Evolutionary conservation across 2,797 vertebrate species (phyloP).

Genomic region (Phylloscopus collybita): DNA sequence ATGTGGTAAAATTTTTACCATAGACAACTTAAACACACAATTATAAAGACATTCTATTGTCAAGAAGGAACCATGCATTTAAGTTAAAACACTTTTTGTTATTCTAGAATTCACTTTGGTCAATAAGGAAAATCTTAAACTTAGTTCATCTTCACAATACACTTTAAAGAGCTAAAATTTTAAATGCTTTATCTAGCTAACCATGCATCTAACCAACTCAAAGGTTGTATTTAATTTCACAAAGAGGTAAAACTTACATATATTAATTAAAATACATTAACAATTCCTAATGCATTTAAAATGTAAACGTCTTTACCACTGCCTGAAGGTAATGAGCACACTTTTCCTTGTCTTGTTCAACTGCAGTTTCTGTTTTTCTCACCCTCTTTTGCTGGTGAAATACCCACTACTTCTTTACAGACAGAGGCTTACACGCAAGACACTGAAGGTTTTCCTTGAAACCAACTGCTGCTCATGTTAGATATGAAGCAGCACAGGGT

Average conservation of each 20-base stretch:
- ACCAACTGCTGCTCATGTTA: background rate
- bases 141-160: background rate
- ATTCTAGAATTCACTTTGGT: conserved; percentile 7
- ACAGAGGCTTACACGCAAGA: background rate
- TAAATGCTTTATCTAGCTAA: background rate
- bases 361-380: background rate
- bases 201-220: background rate
- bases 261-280: background rate
- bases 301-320: background rate
- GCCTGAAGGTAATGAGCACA: background rate
- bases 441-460: background rate
- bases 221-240: background rate
- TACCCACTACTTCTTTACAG: background rate
- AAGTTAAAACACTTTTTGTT: background rate
- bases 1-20: conserved; percentile 80
- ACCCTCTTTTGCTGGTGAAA: background rate
- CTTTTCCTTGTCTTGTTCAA: background rate
- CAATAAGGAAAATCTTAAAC: background rate
- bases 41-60: conserved; percentile 74
- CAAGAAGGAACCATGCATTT: conserved; percentile 28
- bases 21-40: conserved; percentile 77
- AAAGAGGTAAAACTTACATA: background rate
- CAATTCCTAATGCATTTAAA: background rate
- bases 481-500: background rate
- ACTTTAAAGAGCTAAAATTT: background rate